Evolutionary conservation across 2,888 invertebrate genomes (phyloP), one percentile per base, ranked within the genome.

Genomic region (Idaea aversata): DNA sequence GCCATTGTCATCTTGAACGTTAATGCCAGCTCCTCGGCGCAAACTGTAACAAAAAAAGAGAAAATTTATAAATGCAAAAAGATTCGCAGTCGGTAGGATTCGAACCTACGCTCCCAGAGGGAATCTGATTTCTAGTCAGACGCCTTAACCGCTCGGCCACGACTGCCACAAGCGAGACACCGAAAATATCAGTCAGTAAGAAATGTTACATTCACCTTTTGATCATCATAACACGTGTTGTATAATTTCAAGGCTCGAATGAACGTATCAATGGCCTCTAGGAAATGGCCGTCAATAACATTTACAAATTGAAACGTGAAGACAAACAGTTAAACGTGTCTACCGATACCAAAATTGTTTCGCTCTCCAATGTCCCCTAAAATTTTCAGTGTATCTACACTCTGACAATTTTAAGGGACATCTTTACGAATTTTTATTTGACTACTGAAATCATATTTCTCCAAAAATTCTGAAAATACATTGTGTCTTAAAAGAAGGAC

Each of bases 101-200:
- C 96, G 96, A 96, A 96, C 96, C 96, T 96, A 96, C 96, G 96
- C 96, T 96, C 96, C 96, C 96, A 96, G 95, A 96, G 96, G 96
- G 96, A 96, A 96, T 96, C 96, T 96, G 96, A 96, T 96, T 96
- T 96, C 96, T 95, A 96, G 96, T 96, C 96, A 96, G 95, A 96
- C 96, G 96, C 96, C 96, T 96, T 96, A 96, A 96, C 96, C 96
- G 95, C 96, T 96, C 96, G 96, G 96, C 96, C 96, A 96, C 95
- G 95, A 95, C 96, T 95, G 95, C 95, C 86, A 3, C 70, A 25
- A 0, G 0, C 0, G 0, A 0, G 0, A 0, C 0, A 0, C 0
- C 65, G 75, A 87, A 88, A 84, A 75, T 78, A 70, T 63, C 65
- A 47, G 65, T 64, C 66, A 65, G 6, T 34, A 57, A 3, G 16